Percentiles rank a stretch among this genome's conserved stretches.
Conservation (phyloP, 2,888 invertebrate genomes). For the Agriopis aurantiaria region DNA sequence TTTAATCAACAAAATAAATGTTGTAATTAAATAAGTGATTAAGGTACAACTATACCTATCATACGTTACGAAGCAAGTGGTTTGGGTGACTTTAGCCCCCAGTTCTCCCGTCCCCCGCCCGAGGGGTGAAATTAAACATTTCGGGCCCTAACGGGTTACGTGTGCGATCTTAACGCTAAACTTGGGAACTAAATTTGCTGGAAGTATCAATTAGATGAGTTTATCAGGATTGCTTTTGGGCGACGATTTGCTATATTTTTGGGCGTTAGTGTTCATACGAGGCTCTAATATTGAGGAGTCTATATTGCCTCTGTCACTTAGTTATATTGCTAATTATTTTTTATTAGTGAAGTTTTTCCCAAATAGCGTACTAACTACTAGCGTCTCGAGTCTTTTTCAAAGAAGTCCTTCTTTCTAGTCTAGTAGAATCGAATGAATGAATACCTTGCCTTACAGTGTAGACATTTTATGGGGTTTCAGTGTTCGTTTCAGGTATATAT, state of each 20-base stretch:
- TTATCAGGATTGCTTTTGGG: constrained; percentile 22
- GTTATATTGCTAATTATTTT: not conserved
- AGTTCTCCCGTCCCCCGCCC: constrained; percentile 9
- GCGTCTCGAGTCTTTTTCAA: not conserved
- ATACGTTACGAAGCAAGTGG: constrained; percentile 80
- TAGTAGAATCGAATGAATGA: too few relatives aligned
- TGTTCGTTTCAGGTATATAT: too few relatives aligned
- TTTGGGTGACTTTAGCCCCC: constrained; percentile 56
- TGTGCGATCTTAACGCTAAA: constrained; percentile 70
- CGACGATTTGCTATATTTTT: constrained; percentile 18
- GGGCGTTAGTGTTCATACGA: not conserved
- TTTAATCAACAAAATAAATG: constrained; percentile 86
- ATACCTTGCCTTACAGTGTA: too few relatives aligned
- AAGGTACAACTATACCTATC: constrained; percentile 81
- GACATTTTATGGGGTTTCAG: too few relatives aligned
- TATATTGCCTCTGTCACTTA: constrained; percentile 1
- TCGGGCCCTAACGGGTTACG: constrained; percentile 80
- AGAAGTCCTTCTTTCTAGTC: too few relatives aligned
- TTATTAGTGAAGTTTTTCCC: not conserved
- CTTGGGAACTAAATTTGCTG: constrained; percentile 51
- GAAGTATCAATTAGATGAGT: constrained; percentile 49
- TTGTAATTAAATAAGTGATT: constrained; percentile 84
- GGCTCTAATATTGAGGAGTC: not conserved
- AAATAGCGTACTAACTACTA: not conserved
- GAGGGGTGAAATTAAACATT: constrained; percentile 82